Conservation (phyloP, 2,113 vertebrate genomes). For the Eonycteris spelaea region DNA sequence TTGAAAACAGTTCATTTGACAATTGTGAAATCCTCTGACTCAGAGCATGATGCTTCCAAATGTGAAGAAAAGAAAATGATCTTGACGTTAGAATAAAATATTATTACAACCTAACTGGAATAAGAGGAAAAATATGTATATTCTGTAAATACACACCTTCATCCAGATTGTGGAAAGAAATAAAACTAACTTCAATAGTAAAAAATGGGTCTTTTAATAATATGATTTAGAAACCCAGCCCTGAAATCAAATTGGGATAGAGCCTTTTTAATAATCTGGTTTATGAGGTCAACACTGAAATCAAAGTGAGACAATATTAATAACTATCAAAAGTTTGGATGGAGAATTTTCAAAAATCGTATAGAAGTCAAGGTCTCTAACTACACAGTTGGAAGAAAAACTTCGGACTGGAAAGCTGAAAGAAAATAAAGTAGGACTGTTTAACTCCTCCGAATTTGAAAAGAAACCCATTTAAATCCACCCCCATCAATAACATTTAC, state of each 20-base stretch:
- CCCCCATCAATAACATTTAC: neutral
- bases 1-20: slow-evolving; percentile 53
- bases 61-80: slow-evolving; percentile 35
- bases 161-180: slow-evolving; percentile 27
- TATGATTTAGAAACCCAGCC: slow-evolving; percentile 37
- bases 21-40: slow-evolving; percentile 50
- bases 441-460: neutral
- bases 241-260: slow-evolving; percentile 30
- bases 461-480: neutral
- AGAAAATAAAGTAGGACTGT: slow-evolving; percentile 23
- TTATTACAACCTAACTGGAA: slow-evolving; percentile 6
- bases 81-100: slow-evolving; percentile 61
- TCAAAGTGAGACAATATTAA: slow-evolving; percentile 58
- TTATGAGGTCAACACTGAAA: slow-evolving; percentile 57
- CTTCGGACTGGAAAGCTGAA: neutral
- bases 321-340: slow-evolving; percentile 55
- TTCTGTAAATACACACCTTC: slow-evolving; percentile 13
- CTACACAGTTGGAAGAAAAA: slow-evolving; percentile 13
- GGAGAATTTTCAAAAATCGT: slow-evolving; percentile 42
- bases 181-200: slow-evolving; percentile 26
- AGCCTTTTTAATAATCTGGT: slow-evolving; percentile 65
- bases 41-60: slow-evolving; percentile 25
- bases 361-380: slow-evolving; percentile 37
- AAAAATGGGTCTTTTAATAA: slow-evolving; percentile 21
- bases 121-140: slow-evolving; percentile 34